phyloP scores from a whole-genome alignment of 2,797 vertebrate genomes.

The Peromyscus attwateri region DNA sequence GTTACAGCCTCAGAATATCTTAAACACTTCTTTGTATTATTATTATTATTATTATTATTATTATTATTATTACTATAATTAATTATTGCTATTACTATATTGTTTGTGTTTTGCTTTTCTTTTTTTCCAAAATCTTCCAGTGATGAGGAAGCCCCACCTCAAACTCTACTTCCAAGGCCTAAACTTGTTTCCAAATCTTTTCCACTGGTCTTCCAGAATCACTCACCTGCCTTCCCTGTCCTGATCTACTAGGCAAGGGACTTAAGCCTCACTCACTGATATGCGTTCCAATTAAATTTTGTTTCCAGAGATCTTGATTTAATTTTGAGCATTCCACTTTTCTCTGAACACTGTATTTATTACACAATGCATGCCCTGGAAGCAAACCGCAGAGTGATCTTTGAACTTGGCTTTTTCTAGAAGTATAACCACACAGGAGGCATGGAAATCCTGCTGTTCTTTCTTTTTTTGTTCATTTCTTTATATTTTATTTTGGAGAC shows the following conservation, averaged over 20 bases:
- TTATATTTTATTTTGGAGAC: not conserved
- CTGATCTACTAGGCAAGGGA: no score
- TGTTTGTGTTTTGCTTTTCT: not conserved
- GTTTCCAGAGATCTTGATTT: not conserved
- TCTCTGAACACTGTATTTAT: not conserved
- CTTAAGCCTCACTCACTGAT: not conserved
- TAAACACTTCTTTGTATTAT: not conserved
- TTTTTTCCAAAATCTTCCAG: not conserved
- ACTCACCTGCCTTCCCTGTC: not conserved
- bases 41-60: not conserved
- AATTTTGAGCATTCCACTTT: not conserved
- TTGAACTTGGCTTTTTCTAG: not conserved
- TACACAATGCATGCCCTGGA: not conserved
- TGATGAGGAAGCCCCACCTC: not conserved
- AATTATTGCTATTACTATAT: not conserved
- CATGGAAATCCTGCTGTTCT: accelerated
- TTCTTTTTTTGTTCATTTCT: not conserved
- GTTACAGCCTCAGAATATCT: not conserved
- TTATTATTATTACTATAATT: not conserved
- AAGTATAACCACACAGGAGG: not conserved
- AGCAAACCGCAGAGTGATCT: not conserved
- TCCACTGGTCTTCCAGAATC: not conserved
- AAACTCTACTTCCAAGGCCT: not conserved
- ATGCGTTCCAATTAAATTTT: not conserved
- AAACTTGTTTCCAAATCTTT: not conserved